These are phyloP conservation scores for Actias luna DNA, from an alignment of 2,888 invertebrate genomes.

Conservation along the genomic window DNA sequence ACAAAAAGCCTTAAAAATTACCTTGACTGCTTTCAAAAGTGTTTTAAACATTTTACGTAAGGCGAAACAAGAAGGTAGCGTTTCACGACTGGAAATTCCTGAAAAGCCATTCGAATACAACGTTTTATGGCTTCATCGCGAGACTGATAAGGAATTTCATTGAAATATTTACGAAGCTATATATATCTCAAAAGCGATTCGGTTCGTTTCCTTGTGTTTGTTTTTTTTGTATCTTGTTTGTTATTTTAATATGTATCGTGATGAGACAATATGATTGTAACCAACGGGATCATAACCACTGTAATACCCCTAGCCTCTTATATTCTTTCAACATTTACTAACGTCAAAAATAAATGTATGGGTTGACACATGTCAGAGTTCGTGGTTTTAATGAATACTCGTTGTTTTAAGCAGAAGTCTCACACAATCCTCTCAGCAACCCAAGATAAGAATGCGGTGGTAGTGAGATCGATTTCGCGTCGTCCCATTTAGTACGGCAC, in stretches of 20 bases:
- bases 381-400: too few species aligned
- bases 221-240: background rate
- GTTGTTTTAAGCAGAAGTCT: too few species aligned
- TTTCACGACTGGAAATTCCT: conserved; percentile 28
- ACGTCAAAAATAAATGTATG: too few species aligned
- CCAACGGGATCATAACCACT: too few species aligned
- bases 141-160: conserved; percentile 34
- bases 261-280: too few species aligned
- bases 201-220: background rate
- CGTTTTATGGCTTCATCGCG: conserved; percentile 30
- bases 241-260: background rate
- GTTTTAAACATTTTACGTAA: background rate
- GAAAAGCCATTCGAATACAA: conserved; percentile 31
- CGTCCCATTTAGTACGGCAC: too few species aligned
- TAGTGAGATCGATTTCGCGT: too few species aligned
- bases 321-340: too few species aligned
- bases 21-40: background rate
- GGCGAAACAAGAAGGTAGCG: conserved; percentile 18
- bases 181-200: conserved; percentile 24
- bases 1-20: background rate
- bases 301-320: too few species aligned
- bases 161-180: conserved; percentile 21
- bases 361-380: too few species aligned
- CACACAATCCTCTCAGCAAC: too few species aligned
- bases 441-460: too few species aligned